These are phyloP conservation scores for Cossypha niveicapilla DNA, from an alignment of 2,797 vertebrate species.

Conservation along the genomic window DNA sequence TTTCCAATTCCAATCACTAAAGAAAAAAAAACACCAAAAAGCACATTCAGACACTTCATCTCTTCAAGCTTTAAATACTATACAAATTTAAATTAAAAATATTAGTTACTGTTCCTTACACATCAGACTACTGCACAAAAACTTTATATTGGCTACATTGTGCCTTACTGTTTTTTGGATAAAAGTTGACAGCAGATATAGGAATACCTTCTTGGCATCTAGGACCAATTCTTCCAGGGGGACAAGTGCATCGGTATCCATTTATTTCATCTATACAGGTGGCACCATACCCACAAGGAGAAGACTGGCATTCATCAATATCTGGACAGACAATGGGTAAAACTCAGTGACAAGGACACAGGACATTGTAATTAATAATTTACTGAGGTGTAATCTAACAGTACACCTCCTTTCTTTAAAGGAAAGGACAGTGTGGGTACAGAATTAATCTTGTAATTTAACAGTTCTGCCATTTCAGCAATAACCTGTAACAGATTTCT, in stretches of 20 bases:
- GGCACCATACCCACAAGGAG: slow-evolving; percentile 88
- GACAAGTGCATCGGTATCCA: slow-evolving; percentile 86
- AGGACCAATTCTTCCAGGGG: slow-evolving; percentile 82
- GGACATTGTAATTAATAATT: neutral
- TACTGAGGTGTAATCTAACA: neutral
- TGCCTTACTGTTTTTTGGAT: neutral
- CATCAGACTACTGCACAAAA: neutral
- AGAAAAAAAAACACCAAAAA: neutral
- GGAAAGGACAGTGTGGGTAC: neutral
- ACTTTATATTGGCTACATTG: neutral
- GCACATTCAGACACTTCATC: neutral
- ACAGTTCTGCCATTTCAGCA: neutral
- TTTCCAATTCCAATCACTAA: slow-evolving; percentile 85
- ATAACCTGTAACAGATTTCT: neutral
- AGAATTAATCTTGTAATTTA: neutral
- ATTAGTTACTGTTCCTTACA: neutral
- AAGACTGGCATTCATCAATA: slow-evolving; percentile 94
- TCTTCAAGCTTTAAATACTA: neutral
- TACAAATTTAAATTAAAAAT: neutral
- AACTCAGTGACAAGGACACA: neutral
- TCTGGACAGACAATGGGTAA: slow-evolving; percentile 71
- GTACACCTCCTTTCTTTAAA: neutral
- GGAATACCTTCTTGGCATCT: slow-evolving; percentile 87
- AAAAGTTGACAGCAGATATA: neutral
- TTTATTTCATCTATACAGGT: slow-evolving; percentile 93